Base-by-base conservation (phyloP, 2,113 vertebrate genomes). In the Pseudonaja textilis region DNA sequence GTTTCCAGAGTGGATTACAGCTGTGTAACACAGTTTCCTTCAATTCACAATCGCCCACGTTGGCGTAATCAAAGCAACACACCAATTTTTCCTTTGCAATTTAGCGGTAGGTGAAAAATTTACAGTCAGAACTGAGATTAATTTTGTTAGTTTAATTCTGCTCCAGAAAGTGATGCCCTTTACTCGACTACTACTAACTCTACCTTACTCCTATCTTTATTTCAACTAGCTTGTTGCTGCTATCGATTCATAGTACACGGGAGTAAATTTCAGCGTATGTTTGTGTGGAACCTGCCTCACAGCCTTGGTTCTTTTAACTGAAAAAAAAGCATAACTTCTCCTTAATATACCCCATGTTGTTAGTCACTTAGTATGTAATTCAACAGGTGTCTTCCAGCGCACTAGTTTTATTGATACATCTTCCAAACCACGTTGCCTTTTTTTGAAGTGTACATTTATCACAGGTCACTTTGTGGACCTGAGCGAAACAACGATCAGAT, bases 161-260 rank as follows among this genome's bases (percentile, higher is more conserved):
- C 45, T 64, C 26, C 4, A 93, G 4, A 34, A 50, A 39, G 6
- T 56, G 89, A 89, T 29, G 10, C 34, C 52, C 8, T 47, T 89
- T 85, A 61, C 3, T 90, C 5, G 12, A 64, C 11, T 52, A 11
- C 39, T 92, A 11, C 47, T 50, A 50, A n/a, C 39, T 64, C 18
- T 23, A 6, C 5, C 29, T 42, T 8, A 52, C 52, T 22, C 54
- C 3, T 45, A 3, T 10, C 52, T 26, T 11, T 16, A 16, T 16
- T 42, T 42, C 8, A 52, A 6, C n/a, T 25, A 50, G 20, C 34
- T 10, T 34, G 29, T 34, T 34, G 14, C 18, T 39, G 64, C 29
- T 5, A 7, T 39, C 16, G 3, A 0, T 34, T 50, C 6, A 34
- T n/a, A 69, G 1, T n/a, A n/a, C 64, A 34, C 0, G 0, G 69